Conservation (phyloP, 2,888 invertebrate genomes). For the Macrostomum cliftonense region DNA sequence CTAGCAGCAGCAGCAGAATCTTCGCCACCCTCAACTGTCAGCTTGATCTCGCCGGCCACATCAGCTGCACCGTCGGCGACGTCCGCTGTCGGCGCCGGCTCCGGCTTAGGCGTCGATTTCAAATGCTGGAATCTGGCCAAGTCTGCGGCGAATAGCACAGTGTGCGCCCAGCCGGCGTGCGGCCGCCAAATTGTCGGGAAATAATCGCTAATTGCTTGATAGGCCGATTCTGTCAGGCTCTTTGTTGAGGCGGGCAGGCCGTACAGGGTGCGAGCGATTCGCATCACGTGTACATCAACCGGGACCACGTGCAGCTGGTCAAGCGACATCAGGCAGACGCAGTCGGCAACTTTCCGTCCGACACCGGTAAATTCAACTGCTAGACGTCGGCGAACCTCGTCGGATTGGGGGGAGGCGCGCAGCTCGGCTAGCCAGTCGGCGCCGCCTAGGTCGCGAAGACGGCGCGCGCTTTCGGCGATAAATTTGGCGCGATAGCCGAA, state of each 20-base stretch:
- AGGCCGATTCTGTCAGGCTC: background rate
- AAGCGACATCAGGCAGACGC: conserved; percentile 85
- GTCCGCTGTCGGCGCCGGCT: no score
- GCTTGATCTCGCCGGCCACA: no score
- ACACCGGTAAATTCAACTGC: conserved; percentile 59
- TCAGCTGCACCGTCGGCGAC: no score
- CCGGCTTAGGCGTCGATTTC: background rate
- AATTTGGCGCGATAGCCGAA: conserved; percentile 52
- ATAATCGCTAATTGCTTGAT: background rate
- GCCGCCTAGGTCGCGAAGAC: conserved; percentile 50
- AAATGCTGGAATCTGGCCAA: no score
- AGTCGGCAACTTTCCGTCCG: conserved; percentile 80
- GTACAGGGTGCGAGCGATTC: conserved; percentile 42
- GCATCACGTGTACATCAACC: conserved; percentile 84
- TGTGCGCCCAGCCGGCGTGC: conserved; percentile 1
- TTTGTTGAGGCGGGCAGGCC: background rate
- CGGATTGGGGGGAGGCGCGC: conserved; percentile 44
- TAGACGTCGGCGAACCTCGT: conserved; percentile 52
- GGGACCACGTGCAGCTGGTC: conserved; percentile 71
- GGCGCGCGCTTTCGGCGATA: conserved; percentile 27
- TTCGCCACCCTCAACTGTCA: no score
- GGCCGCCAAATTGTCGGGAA: background rate
- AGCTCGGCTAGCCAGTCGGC: conserved; percentile 53
- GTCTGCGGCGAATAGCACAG: background rate
- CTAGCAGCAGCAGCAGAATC: no score